Evolutionary conservation across 2,113 vertebrate species (phyloP).

Genomic region (Elachura formosa): DNA sequence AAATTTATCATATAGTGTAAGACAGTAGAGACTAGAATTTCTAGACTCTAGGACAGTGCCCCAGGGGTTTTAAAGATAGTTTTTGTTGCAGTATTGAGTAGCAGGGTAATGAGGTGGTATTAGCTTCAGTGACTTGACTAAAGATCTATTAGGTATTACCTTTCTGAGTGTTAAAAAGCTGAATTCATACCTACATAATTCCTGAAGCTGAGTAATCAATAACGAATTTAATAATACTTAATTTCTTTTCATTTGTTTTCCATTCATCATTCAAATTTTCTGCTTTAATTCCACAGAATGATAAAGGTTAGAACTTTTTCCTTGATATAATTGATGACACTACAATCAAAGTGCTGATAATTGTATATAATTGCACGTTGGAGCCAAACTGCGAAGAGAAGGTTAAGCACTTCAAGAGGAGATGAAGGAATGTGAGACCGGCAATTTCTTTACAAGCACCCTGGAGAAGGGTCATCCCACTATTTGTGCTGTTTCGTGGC

Average conservation of each 20-base stretch:
- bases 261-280: neutral
- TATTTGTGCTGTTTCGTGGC: neutral
- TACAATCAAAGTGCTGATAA: slow-evolving; percentile 54
- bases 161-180: neutral
- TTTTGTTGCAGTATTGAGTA: neutral
- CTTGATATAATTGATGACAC: slow-evolving; percentile 31
- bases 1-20: neutral
- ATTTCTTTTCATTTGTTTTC: neutral
- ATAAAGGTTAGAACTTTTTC: slow-evolving; percentile 12
- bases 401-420: slow-evolving; percentile 51
- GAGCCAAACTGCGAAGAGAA: slow-evolving; percentile 45
- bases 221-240: neutral
- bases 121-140: neutral
- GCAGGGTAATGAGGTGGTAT: neutral
- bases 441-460: neutral
- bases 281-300: neutral
- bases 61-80: neutral
- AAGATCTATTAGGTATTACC: neutral
- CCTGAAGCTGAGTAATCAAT: neutral
- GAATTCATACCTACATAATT: neutral
- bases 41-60: neutral
- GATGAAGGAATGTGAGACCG: rapidly evolving
- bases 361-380: slow-evolving; percentile 39
- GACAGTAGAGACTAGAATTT: neutral
- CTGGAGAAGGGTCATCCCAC: neutral